Evolutionary conservation across 1,140 invertebrate species (phyloP).

Genomic region (Dinoponera quadriceps): DNA sequence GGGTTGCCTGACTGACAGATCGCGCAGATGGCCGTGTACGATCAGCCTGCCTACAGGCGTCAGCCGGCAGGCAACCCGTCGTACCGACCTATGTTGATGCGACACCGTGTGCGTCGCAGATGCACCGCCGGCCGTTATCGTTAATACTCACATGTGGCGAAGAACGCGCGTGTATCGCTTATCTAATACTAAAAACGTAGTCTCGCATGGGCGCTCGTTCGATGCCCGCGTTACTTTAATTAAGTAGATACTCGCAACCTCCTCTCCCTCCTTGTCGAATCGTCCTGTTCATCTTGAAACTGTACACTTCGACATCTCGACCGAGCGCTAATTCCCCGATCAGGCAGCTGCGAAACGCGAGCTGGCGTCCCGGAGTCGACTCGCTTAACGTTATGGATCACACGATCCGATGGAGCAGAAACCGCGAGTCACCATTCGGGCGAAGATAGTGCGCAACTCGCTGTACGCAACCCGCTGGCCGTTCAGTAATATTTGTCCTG

Average conservation of each 20-base stretch:
- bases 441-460: not conserved
- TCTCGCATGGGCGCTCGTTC: not conserved
- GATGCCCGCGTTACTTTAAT: slow-evolving; percentile 48
- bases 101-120: not conserved
- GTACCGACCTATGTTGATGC: not conserved
- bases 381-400: slow-evolving; percentile 5
- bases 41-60: too few relatives aligned
- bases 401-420: not conserved
- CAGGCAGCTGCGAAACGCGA: slow-evolving; percentile 30
- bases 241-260: slow-evolving; percentile 56
- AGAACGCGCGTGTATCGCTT: not conserved
- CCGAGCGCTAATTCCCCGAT: not conserved
- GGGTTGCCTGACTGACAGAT: too few relatives aligned
- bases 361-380: not conserved
- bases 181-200: slow-evolving; percentile 36
- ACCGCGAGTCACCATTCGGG: not conserved
- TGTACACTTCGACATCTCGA: not conserved
- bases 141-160: slow-evolving; percentile 12
- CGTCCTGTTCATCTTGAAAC: not conserved
- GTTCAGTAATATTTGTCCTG: slow-evolving; percentile 87
- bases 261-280: not conserved
- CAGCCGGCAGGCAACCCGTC: too few relatives aligned
- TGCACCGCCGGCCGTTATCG: slow-evolving; percentile 2
- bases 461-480: not conserved
- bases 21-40: too few relatives aligned